Conservation (phyloP, 2,797 vertebrate genomes). For the Peromyscus nudipes region DNA sequence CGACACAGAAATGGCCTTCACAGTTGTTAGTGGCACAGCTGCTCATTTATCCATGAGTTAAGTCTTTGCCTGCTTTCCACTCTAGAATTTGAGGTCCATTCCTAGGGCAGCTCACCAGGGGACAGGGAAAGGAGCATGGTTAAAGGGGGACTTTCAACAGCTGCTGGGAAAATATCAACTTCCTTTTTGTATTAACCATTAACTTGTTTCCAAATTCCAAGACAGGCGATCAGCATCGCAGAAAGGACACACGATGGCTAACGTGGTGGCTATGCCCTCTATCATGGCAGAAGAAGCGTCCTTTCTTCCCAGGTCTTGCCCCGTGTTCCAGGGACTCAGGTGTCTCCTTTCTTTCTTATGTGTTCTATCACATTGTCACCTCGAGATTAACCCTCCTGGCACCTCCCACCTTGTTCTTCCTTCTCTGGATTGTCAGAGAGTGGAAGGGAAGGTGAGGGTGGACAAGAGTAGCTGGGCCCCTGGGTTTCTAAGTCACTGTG, state of each 20-base stretch:
- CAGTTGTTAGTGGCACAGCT: not conserved
- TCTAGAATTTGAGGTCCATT: slow-evolving; percentile 5
- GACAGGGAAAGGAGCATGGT: not conserved
- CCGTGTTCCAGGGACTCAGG: not conserved
- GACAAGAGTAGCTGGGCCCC: not conserved
- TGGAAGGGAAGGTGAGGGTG: not conserved
- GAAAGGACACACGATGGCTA: not conserved
- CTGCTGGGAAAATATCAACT: not conserved
- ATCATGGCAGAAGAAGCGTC: not conserved
- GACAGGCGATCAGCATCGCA: not conserved
- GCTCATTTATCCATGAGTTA: not conserved
- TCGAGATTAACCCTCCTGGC: not conserved
- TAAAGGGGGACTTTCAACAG: not conserved
- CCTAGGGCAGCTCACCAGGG: not conserved
- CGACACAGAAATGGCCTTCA: not conserved
- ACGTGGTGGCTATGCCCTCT: not conserved
- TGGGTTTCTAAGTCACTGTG: not conserved
- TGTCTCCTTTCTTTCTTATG: not conserved
- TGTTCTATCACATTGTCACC: not conserved
- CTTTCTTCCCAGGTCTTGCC: not conserved
- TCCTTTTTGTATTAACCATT: not conserved
- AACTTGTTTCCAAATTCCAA: slow-evolving; percentile 22
- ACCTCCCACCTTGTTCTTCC: not conserved
- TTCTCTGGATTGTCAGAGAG: slow-evolving; percentile 32
- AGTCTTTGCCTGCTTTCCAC: not conserved